phyloP scores from a whole-genome alignment of 2,113 vertebrate genomes.

The Pterophyllum scalare region DNA sequence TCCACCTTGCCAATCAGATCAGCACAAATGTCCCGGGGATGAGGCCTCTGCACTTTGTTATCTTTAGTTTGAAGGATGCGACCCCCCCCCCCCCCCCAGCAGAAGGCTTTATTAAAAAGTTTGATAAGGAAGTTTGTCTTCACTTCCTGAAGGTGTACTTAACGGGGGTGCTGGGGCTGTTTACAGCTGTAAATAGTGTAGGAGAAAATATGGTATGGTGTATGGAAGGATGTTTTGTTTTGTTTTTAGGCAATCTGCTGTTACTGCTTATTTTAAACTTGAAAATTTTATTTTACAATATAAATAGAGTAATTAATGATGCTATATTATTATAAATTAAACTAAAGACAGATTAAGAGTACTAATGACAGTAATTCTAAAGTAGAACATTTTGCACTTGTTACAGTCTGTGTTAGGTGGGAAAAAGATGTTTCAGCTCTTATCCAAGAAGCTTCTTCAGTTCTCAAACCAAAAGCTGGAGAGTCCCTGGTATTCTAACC shows the following conservation, averaged over 20 bases:
- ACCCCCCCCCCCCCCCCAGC: neutral
- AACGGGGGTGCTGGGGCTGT: neutral
- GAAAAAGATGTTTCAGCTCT: no score
- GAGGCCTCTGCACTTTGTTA: slow-evolving; percentile 20
- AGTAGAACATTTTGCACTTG: no score
- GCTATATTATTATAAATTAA: neutral
- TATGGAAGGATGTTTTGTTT: neutral
- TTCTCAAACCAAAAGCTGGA: no score
- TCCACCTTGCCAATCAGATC: slow-evolving; percentile 42
- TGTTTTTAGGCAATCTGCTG: neutral
- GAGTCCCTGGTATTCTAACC: no score
- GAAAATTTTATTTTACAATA: neutral
- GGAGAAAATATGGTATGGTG: neutral
- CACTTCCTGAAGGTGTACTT: neutral
- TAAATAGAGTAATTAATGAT: neutral
- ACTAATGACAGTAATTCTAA: no score
- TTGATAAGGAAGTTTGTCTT: slow-evolving; percentile 12
- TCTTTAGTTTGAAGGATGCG: slow-evolving; percentile 35
- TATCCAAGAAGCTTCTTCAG: no score
- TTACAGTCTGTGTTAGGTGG: no score
- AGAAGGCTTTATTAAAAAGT: slow-evolving; percentile 16
- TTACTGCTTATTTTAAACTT: neutral
- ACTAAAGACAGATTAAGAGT: neutral
- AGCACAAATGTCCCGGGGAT: slow-evolving; percentile 37
- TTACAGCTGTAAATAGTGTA: neutral